Conservation (phyloP, 2,888 invertebrate species). For the Dendrolimus pini region DNA sequence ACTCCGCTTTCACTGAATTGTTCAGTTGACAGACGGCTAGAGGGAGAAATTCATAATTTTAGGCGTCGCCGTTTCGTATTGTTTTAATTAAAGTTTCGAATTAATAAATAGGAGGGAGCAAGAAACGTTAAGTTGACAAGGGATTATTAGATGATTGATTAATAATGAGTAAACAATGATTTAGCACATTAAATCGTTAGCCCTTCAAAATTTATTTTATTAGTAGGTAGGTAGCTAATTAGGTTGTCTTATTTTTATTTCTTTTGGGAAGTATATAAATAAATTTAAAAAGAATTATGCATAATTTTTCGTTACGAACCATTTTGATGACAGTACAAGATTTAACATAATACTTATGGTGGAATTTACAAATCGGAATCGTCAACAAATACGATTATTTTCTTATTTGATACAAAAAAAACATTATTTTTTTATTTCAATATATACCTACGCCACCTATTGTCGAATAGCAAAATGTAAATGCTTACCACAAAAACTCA, state of each 20-base stretch:
- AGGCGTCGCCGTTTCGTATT: slow-evolving; percentile 51
- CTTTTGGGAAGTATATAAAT: too few relatives aligned
- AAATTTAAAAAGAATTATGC: too few relatives aligned
- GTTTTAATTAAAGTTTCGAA: slow-evolving; percentile 66
- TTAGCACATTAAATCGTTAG: slow-evolving; percentile 10
- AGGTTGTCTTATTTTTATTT: too few relatives aligned
- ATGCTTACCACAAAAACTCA: slow-evolving; percentile 9
- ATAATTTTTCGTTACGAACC: too few relatives aligned
- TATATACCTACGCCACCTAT: slow-evolving; percentile 27
- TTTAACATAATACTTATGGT: too few relatives aligned
- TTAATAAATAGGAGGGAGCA: slow-evolving; percentile 42
- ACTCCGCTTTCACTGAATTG: slow-evolving; percentile 56
- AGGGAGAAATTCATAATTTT: slow-evolving; percentile 60
- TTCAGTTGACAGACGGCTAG: slow-evolving; percentile 63
- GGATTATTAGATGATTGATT: slow-evolving; percentile 39
- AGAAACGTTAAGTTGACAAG: slow-evolving; percentile 35
- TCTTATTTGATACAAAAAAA: too few relatives aligned
- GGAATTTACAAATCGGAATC: too few relatives aligned
- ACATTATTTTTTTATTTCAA: too few relatives aligned
- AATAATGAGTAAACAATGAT: slow-evolving; percentile 17
- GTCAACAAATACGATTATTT: too few relatives aligned
- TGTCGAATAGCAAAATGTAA: slow-evolving; percentile 28
- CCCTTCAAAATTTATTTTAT: slow-evolving; percentile 2
- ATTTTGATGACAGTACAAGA: too few relatives aligned
- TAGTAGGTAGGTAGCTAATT: too few relatives aligned